Evolutionary conservation across 2,113 vertebrate genomes (phyloP), one percentile per base, ranked within the genome.

Genomic region (Uria aalge): DNA sequence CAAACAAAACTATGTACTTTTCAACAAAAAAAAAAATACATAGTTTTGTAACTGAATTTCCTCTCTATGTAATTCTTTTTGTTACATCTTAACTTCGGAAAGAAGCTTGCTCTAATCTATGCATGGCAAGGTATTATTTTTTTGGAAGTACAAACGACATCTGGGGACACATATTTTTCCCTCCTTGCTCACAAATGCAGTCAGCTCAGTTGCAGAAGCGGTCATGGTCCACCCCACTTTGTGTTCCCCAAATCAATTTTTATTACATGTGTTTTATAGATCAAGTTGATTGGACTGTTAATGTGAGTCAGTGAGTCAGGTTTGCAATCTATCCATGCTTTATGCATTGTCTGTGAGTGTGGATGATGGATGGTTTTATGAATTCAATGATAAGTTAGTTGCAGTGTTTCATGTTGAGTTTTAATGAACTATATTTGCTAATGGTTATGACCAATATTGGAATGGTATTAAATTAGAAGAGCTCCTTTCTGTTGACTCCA

Each of bases 21-120:
- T 45, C 26, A 52, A 26, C 3, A 1, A n/a, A 16, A 47, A 26
- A 26, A 38, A 53, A 7, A 0, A 2, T 2, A 12, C 17, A 12
- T 21, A 3, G 5, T 45, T 94, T 91, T 22, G 21, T 32, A 69
- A 38, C 20, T 2, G 0, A 69, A 50, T 69, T 69, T 90, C 38
- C 5, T 45, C 69, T 74, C 45, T 32, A 30, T 50, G 5, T 50
- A 19, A 53, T 77, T 63, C 2, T 47, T 85, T 78, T 64, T 79
- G 2, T 66, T 57, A 6, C 5, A 10, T 79, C n/a, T 40, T 86
- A 40, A 64, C 57, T 62, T 67, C 7, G 38, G 26, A 78, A 88
- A 55, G 48, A 83, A 84, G 5, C 7, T 27, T 64, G 16, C 68
- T 68, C 18, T 74, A 48, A 74, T 43, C 23, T 38, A 8, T 75